Percentiles rank a stretch among this genome's conserved stretches.
These are phyloP conservation scores for Dorcus hopei DNA, from an alignment of 2,888 invertebrate species.

Conservation along the genomic window DNA sequence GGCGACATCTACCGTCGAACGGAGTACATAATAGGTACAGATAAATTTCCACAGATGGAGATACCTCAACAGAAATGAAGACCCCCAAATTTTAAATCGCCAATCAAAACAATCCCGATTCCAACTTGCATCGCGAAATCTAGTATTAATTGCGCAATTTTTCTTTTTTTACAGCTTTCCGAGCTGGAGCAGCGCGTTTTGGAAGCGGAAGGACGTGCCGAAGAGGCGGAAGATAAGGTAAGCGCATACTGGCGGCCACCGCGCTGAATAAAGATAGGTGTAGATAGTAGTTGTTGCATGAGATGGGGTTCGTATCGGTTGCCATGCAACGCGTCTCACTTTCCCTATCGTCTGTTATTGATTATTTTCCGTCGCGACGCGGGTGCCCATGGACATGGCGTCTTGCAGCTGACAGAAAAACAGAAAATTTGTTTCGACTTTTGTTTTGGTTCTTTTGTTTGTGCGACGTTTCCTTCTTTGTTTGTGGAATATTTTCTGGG, in stretches of 20 bases:
- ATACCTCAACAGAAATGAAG: background rate
- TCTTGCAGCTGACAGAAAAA: conserved; percentile 49
- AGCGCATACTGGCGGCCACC: conserved; percentile 30
- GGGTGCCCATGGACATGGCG: conserved; percentile 45
- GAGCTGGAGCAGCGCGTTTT: conserved; percentile 90
- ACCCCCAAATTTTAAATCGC: background rate
- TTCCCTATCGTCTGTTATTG: conserved; percentile 50
- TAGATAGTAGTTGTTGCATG: conserved; percentile 14
- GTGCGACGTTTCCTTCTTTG: conserved; percentile 31
- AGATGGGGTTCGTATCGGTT: conserved; percentile 31
- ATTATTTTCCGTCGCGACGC: conserved; percentile 51
- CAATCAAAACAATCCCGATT: background rate
- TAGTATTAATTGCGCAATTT: conserved; percentile 14
- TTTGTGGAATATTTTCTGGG: conserved; percentile 30
- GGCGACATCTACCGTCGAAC: background rate
- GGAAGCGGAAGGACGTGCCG: conserved; percentile 89
- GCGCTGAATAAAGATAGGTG: background rate
- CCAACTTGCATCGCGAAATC: background rate
- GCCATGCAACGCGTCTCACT: conserved; percentile 47
- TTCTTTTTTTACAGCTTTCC: conserved; percentile 73
- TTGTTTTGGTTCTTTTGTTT: conserved; percentile 24
- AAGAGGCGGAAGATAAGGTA: conserved; percentile 95
- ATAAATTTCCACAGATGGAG: background rate
- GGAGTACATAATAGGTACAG: background rate
- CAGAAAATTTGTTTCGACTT: conserved; percentile 31